phyloP scores from a whole-genome alignment of 2,797 vertebrate species.

The Synaphobranchus kaupii region DNA sequence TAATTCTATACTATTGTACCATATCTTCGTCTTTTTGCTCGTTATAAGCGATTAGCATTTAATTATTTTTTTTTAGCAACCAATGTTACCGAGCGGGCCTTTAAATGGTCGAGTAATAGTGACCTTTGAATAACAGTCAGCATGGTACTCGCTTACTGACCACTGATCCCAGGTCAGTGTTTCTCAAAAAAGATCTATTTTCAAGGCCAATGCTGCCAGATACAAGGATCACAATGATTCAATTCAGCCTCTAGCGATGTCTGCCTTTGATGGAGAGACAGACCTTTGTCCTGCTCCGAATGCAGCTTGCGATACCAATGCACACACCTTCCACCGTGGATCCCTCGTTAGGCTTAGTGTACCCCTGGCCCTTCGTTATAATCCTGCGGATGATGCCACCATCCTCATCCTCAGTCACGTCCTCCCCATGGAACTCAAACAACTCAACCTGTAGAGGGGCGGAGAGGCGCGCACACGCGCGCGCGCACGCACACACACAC shows the following conservation, averaged over 20 bases:
- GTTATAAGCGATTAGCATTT: no score
- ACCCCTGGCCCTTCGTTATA: conserved; percentile 86
- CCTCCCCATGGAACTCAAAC: conserved; percentile 92
- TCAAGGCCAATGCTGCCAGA: neutral
- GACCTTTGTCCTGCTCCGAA: no score
- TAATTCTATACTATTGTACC: no score
- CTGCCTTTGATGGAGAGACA: neutral
- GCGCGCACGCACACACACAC: neutral
- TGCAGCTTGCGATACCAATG: neutral
- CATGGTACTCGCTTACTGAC: neutral
- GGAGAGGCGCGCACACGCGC: no score
- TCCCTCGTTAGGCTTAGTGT: conserved; percentile 92
- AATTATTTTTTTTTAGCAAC: no score
- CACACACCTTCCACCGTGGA: conserved; percentile 84
- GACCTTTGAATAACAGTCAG: neutral
- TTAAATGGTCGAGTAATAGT: neutral
- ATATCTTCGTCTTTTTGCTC: no score
- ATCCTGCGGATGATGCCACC: conserved; percentile 91
- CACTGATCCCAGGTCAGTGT: neutral
- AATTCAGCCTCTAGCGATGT: neutral
- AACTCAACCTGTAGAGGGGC: conserved; percentile 82
- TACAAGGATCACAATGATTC: neutral
- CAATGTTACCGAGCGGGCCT: no score
- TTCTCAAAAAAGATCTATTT: neutral
- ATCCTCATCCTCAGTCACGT: conserved; percentile 89